phyloP scores from a whole-genome alignment of 2,113 vertebrate genomes.

The Hypocryptadius cinnamomeus region DNA sequence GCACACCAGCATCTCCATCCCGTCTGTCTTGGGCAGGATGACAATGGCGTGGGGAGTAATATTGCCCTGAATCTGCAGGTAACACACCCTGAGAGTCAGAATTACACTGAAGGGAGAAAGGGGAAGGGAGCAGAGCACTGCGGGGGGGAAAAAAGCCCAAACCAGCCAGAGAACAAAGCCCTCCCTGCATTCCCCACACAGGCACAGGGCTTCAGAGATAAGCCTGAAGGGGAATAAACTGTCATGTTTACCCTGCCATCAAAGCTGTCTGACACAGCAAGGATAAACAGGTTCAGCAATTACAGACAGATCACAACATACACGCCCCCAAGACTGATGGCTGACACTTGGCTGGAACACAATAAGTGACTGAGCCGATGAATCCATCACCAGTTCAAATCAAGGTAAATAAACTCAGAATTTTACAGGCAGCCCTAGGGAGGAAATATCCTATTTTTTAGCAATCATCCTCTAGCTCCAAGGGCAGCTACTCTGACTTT shows the following conservation, averaged over 20 bases:
- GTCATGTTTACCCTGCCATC: not conserved
- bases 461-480: not conserved
- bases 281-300: conserved; percentile 31
- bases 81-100: conserved; percentile 15
- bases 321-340: not conserved
- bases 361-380: not conserved
- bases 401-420: not conserved
- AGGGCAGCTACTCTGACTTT: not conserved
- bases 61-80: conserved; percentile 94
- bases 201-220: not conserved
- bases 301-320: not conserved
- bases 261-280: not conserved
- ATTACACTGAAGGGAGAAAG: not conserved
- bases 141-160: conserved; percentile 38
- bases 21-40: conserved; percentile 98
- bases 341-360: not conserved
- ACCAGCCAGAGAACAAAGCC: not conserved
- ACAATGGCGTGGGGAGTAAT: conserved; percentile 98
- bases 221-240: not conserved
- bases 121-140: not conserved
- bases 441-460: not conserved
- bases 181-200: not conserved
- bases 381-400: not conserved
- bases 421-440: not conserved
- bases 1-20: conserved; percentile 99